Evolutionary conservation across 2,888 invertebrate species (phyloP).

Genomic region (Piscicola geometra): DNA sequence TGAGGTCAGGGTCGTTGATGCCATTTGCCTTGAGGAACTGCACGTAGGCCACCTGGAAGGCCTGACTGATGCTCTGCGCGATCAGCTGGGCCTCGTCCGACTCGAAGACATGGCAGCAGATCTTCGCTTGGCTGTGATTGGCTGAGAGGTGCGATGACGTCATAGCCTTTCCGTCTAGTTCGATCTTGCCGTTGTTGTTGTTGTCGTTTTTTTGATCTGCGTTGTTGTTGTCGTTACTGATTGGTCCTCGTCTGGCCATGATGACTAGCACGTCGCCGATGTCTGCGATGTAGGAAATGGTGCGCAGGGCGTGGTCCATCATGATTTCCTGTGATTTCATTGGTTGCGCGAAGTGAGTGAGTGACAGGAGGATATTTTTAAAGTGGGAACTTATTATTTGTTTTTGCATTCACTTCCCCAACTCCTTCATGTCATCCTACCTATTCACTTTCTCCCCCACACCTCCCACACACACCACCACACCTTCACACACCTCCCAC

Average conservation of each 20-base stretch:
- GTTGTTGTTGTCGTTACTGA: conserved; percentile 48
- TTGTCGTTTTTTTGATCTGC: conserved; percentile 23
- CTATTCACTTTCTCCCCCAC: too few relatives aligned
- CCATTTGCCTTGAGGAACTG: conserved; percentile 99
- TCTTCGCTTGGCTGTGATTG: conserved; percentile 64
- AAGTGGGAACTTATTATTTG: too few relatives aligned
- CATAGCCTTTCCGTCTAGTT: neutral
- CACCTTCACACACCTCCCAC: neutral
- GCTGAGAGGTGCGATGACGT: conserved; percentile 37
- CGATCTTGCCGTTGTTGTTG: conserved; percentile 4
- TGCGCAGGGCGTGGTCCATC: conserved; percentile 98
- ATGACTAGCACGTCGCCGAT: conserved; percentile 95
- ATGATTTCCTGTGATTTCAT: conserved; percentile 80
- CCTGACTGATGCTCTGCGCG: conserved; percentile 98
- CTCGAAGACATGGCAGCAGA: conserved; percentile 99
- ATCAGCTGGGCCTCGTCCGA: conserved; percentile 99
- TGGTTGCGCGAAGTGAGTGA: too few relatives aligned
- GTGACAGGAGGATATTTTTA: too few relatives aligned
- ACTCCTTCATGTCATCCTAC: too few relatives aligned
- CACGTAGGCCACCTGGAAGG: conserved; percentile 97
- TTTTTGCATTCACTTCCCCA: too few relatives aligned
- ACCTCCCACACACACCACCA: too few relatives aligned
- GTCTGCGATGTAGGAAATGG: conserved; percentile 98
- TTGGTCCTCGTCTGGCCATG: conserved; percentile 89
- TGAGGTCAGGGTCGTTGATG: conserved; percentile 97